Percentiles rank a stretch among this genome's conserved stretches.
phyloP scores from a whole-genome alignment of 2,113 vertebrate species.

The Pundamilia nyererei region DNA sequence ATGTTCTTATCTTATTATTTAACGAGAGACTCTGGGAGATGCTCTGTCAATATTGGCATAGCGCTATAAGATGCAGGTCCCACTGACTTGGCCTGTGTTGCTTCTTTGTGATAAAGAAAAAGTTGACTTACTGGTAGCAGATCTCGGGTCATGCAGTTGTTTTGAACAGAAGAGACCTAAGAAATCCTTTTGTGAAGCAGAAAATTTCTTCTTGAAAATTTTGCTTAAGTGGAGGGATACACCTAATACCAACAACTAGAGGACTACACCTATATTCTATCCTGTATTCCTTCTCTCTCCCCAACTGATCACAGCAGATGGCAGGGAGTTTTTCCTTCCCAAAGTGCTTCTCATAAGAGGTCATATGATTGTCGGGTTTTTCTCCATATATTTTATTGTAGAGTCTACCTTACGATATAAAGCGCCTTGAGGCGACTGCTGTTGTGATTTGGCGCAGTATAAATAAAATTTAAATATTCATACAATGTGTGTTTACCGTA shows the following conservation, averaged over 20 bases:
- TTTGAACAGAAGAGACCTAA: neutral
- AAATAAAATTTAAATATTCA: neutral
- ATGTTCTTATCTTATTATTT: neutral
- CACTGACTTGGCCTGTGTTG: neutral
- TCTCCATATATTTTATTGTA: neutral
- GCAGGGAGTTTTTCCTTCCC: neutral
- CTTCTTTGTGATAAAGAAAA: neutral
- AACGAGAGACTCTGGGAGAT: neutral
- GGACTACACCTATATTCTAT: neutral
- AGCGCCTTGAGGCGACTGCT: neutral
- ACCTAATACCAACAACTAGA: neutral
- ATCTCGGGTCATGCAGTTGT: neutral
- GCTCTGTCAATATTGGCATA: neutral
- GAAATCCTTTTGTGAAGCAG: neutral
- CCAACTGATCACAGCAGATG: neutral
- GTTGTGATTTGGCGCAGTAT: neutral
- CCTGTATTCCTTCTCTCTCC: neutral
- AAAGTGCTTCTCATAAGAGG: neutral
- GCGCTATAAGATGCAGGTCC: neutral
- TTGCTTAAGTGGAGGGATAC: neutral
- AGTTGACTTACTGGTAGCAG: neutral
- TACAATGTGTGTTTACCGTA: neutral
- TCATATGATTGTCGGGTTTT: neutral
- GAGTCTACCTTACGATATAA: neutral
- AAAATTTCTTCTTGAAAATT: neutral